Evolutionary conservation across 1,140 invertebrate species (phyloP).

Genomic region (Harlomillsia oculata): DNA sequence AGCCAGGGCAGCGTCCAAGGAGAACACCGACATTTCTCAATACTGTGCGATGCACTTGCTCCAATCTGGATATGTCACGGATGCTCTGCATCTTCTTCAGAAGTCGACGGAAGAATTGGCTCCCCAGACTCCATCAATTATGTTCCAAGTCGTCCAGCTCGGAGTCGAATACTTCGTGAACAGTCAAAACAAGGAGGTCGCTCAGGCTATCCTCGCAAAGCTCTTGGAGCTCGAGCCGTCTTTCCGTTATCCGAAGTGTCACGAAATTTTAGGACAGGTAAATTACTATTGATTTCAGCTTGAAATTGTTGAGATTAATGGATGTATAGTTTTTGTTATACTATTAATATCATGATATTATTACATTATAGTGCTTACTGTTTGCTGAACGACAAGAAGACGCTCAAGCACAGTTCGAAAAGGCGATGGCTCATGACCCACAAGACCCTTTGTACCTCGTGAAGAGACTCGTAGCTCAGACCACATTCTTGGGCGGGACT

Average conservation of each 20-base stretch:
- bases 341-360: too few species aligned
- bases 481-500: too few species aligned
- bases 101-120: neutral
- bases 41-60: neutral
- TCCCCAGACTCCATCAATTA: neutral
- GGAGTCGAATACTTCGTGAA: neutral
- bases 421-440: neutral
- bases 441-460: neutral
- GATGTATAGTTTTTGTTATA: neutral
- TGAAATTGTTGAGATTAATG: neutral
- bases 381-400: neutral
- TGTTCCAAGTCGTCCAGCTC: neutral
- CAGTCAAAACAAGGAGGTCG: neutral
- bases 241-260: conserved; percentile 13
- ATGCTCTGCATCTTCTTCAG: neutral
- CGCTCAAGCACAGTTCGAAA: neutral
- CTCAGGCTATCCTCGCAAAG: neutral
- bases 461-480: neutral
- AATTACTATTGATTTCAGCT: neutral
- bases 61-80: neutral
- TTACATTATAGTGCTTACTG: neutral
- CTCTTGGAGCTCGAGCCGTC: neutral
- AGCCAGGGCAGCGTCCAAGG: conserved; percentile 1
- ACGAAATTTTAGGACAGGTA: conserved; percentile 9
- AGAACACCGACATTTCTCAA: conserved; percentile 13